phyloP scores from a whole-genome alignment of 1,140 invertebrate genomes.

The Teleogryllus occipitalis region DNA sequence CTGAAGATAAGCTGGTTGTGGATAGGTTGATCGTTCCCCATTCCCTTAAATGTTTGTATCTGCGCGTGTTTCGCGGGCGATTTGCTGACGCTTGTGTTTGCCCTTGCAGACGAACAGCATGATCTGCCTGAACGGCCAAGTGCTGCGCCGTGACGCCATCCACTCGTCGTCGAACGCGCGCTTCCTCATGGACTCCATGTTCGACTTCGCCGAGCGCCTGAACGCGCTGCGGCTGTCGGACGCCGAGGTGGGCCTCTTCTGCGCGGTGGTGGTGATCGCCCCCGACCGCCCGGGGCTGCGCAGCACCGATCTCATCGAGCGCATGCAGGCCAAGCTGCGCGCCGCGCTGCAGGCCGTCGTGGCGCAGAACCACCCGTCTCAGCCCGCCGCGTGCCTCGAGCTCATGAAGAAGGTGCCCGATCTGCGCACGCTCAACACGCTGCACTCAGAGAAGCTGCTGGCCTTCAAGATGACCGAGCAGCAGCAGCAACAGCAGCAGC shows the following conservation, averaged over 20 bases:
- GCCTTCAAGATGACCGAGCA: slow-evolving; percentile 87
- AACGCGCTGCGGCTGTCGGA: slow-evolving; percentile 84
- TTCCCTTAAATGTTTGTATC: too few species aligned
- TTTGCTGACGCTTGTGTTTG: too few species aligned
- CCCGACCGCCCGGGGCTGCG: slow-evolving; percentile 86
- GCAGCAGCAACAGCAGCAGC: slow-evolving; percentile 65
- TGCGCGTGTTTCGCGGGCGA: too few species aligned
- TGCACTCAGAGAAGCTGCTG: slow-evolving; percentile 91
- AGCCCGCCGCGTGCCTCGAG: slow-evolving; percentile 71
- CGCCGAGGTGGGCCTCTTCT: slow-evolving; percentile 88
- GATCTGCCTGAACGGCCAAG: slow-evolving; percentile 86
- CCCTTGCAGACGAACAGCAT: slow-evolving; percentile 66
- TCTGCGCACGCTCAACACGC: slow-evolving; percentile 85
- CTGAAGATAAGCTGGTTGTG: too few species aligned
- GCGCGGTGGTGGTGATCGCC: slow-evolving; percentile 89
- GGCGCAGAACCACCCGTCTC: slow-evolving; percentile 72
- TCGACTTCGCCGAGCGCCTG: slow-evolving; percentile 92
- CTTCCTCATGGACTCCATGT: slow-evolving; percentile 93
- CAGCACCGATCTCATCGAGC: slow-evolving; percentile 83
- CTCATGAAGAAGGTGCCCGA: slow-evolving; percentile 91
- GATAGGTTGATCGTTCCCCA: too few species aligned
- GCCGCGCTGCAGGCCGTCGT: slow-evolving; percentile 79
- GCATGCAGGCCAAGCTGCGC: slow-evolving; percentile 83
- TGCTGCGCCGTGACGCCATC: slow-evolving; percentile 81
- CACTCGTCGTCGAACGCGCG: slow-evolving; percentile 83